phyloP scores from a whole-genome alignment of 2,797 vertebrate species.

The Sebastes glaucus region DNA sequence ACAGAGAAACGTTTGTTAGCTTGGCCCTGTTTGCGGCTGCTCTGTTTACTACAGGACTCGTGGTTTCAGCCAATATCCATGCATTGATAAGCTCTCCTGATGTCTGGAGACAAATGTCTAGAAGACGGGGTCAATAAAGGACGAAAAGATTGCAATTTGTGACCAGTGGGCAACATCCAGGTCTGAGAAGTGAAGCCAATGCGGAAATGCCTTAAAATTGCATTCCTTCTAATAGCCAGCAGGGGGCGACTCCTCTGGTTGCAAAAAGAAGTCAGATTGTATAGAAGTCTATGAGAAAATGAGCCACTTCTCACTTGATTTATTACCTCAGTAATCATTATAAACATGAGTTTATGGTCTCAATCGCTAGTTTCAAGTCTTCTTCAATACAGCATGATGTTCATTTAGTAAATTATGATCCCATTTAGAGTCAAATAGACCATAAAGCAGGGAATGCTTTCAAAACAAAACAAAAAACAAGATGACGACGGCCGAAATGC shows the following conservation, averaged over 20 bases:
- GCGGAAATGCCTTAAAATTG: fast-evolving
- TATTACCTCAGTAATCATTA: neutral
- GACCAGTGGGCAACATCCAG: neutral
- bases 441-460: too few relatives aligned
- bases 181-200: neutral
- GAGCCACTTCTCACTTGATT: neutral
- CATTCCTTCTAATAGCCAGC: too few relatives aligned
- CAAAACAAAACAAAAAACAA: too few relatives aligned
- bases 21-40: neutral
- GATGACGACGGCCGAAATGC: too few relatives aligned
- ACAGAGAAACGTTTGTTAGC: neutral
- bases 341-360: neutral
- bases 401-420: neutral
- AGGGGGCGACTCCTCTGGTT: neutral
- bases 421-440: too few relatives aligned
- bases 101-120: neutral
- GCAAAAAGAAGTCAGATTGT: too few relatives aligned
- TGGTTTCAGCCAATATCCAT: neutral
- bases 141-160: neutral
- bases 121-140: neutral
- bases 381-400: neutral
- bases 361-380: neutral
- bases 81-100: neutral
- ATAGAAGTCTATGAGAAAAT: too few relatives aligned
- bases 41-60: neutral